Percentiles rank a stretch among this genome's conserved stretches.
Conservation (phyloP, 2,113 vertebrate genomes). For the Rhinolophus sinicus region DNA sequence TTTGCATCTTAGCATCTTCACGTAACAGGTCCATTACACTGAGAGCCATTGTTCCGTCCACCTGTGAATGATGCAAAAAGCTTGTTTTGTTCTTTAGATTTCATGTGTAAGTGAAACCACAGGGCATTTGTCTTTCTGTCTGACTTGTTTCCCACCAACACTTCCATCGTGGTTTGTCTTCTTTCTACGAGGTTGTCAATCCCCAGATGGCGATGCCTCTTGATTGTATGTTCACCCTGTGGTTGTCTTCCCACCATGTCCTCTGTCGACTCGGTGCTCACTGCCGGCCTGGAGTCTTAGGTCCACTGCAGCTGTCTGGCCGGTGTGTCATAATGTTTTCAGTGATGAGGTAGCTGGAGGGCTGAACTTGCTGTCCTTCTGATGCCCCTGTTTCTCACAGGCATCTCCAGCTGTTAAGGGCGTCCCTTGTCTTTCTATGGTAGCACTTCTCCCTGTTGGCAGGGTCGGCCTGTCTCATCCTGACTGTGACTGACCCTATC, state of each 20-base stretch:
- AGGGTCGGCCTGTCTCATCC: too few relatives aligned
- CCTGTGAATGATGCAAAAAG: too few relatives aligned
- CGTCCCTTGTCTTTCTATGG: background rate
- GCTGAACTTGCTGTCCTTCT: background rate
- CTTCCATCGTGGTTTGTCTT: background rate
- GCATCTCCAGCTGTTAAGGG: background rate
- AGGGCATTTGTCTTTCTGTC: too few relatives aligned
- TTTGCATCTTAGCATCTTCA: background rate
- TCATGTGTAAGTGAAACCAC: too few relatives aligned
- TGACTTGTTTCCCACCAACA: background rate
- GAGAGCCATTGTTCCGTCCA: background rate
- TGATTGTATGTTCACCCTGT: too few relatives aligned
- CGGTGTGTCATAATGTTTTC: background rate
- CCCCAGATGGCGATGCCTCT: accelerated
- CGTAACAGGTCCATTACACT: accelerated
- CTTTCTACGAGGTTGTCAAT: background rate
- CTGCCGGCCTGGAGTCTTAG: background rate
- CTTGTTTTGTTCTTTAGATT: too few relatives aligned
- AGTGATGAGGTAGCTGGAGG: background rate
- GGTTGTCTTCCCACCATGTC: background rate
- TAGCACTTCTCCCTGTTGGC: background rate
- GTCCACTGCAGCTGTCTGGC: background rate
- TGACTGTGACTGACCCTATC: too few relatives aligned
- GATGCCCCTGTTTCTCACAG: background rate
- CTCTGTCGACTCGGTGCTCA: background rate